phyloP scores from a whole-genome alignment of 2,797 vertebrate genomes.

The Gymnoscopelus braueri region DNA sequence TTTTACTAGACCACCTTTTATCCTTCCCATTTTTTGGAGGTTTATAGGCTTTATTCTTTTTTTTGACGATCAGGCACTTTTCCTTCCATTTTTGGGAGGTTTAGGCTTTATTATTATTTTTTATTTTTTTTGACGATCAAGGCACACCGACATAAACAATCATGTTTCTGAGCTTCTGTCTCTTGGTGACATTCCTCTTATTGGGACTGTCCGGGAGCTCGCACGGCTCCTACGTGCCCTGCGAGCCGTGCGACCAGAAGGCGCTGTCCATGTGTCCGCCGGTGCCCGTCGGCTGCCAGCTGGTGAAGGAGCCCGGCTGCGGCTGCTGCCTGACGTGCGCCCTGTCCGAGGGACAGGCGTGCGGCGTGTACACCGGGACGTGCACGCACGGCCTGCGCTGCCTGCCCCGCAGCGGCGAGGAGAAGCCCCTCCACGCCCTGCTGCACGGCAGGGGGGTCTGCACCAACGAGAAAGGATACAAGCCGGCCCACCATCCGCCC shows the following conservation, averaged over 20 bases:
- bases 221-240: conserved; percentile 91
- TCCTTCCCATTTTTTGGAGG: conserved; percentile 39
- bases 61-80: conserved; percentile 38
- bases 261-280: conserved; percentile 95
- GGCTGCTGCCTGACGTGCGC: conserved; percentile 99
- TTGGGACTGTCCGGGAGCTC: conserved; percentile 84
- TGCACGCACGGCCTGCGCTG: conserved; percentile 94
- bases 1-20: conserved; percentile 57
- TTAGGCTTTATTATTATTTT: conserved; percentile 26
- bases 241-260: conserved; percentile 96
- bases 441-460: conserved; percentile 95
- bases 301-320: conserved; percentile 97
- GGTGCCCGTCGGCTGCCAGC: conserved; percentile 92
- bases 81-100: conserved; percentile 13
- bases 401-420: conserved; percentile 93
- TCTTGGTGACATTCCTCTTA: conserved; percentile 85
- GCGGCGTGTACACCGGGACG: conserved; percentile 97
- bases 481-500: conserved; percentile 83
- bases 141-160: conserved; percentile 26
- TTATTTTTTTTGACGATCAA: conserved; percentile 43
- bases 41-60: conserved; percentile 37
- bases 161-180: conserved; percentile 80
- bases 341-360: conserved; percentile 92
- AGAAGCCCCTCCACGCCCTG: conserved; percentile 96
- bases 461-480: conserved; percentile 96